Evolutionary conservation across 2,113 vertebrate species (phyloP).

Genomic region (Collichthys lucidus): DNA sequence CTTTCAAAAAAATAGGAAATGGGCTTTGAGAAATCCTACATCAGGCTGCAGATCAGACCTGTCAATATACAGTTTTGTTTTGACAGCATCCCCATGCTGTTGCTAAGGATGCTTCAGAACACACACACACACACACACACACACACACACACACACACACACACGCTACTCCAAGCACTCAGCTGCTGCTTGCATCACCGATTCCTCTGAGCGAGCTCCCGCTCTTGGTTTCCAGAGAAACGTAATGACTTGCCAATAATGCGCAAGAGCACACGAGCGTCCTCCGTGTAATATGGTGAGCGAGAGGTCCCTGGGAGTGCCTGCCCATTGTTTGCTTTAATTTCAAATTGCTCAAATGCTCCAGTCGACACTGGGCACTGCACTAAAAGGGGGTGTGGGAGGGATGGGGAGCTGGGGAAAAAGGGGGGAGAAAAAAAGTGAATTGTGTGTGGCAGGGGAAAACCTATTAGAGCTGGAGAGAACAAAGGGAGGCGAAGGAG

Average conservation of each 20-base stretch:
- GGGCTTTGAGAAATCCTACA: conserved; percentile 28
- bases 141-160: conserved; percentile 45
- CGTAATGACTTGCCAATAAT: conserved; percentile 86
- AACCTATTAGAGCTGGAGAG: conserved; percentile 82
- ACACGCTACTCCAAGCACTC: conserved; percentile 76
- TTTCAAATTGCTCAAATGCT: conserved; percentile 86
- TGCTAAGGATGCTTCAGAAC: conserved; percentile 74
- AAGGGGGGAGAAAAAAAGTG: conserved; percentile 74
- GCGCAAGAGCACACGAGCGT: conserved; percentile 84
- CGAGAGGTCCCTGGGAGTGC: conserved; percentile 83
- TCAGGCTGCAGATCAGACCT: conserved; percentile 47
- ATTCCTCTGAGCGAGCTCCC: conserved; percentile 77
- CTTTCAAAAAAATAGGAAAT: conserved; percentile 31
- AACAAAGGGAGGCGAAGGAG: conserved; percentile 81
- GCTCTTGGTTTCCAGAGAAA: conserved; percentile 84
- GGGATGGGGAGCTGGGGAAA: conserved; percentile 64
- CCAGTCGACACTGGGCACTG: conserved; percentile 82
- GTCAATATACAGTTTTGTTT: conserved; percentile 71
- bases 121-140: conserved; percentile 48
- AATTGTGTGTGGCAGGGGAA: conserved; percentile 83
- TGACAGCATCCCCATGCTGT: conserved; percentile 74
- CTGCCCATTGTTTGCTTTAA: conserved; percentile 85
- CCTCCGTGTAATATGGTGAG: conserved; percentile 84
- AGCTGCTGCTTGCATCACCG: conserved; percentile 83
- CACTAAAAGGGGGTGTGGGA: conserved; percentile 78